phyloP scores from a whole-genome alignment of 2,888 invertebrate species.

The Halocaridina rubra region DNA sequence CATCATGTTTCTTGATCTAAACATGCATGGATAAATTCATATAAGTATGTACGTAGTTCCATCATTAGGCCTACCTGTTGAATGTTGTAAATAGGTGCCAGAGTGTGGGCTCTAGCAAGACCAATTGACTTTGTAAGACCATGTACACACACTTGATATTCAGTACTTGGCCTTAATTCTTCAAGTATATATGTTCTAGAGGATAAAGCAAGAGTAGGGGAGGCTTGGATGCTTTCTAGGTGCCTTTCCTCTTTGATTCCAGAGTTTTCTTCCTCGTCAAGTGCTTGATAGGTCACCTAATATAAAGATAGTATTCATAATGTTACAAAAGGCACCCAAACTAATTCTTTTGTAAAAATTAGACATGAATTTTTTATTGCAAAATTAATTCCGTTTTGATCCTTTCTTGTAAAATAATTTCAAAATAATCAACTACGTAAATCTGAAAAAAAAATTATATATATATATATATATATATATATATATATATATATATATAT shows the following conservation, averaged over 20 bases:
- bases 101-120: constrained; percentile 31
- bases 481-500: constrained; percentile 9
- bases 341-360: no score
- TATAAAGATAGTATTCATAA: no score
- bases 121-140: constrained; percentile 81
- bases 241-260: not conserved
- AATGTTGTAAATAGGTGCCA: not conserved
- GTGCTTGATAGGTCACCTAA: constrained; percentile 10
- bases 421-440: not conserved
- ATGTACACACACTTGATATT: constrained; percentile 87
- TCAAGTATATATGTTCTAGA: constrained; percentile 80
- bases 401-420: not conserved
- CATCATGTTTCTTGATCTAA: no score
- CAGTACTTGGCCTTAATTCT: constrained; percentile 81
- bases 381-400: not conserved
- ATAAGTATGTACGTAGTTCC: not conserved
- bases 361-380: not conserved
- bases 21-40: constrained; percentile 2
- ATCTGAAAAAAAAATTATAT: constrained; percentile 3
- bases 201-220: constrained; percentile 66
- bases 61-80: not conserved
- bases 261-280: not conserved
- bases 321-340: no score
- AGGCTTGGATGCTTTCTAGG: not conserved
- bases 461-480: constrained; percentile 33